A percentile compares a stretch with the other conserved stretches of the same genome.
phyloP scores from a whole-genome alignment of 2,113 vertebrate genomes.

The Triplophysa tibetana region DNA sequence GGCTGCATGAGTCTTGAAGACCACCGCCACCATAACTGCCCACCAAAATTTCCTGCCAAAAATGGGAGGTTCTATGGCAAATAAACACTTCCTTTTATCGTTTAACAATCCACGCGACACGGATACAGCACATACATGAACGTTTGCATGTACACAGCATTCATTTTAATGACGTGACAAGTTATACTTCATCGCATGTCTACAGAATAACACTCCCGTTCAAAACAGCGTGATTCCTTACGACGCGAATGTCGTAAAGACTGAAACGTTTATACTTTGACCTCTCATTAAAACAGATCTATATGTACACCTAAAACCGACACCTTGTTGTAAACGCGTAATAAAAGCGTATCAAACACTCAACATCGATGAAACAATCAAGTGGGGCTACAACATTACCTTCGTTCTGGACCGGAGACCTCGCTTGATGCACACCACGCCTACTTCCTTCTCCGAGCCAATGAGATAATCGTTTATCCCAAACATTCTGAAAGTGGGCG shows the following conservation, averaged over 20 bases:
- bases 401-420: background rate
- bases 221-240: background rate
- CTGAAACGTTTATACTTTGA: background rate
- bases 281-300: background rate
- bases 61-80: background rate
- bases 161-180: no score
- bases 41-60: constrained; percentile 21
- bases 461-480: background rate
- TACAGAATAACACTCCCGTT: background rate
- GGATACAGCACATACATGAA: background rate
- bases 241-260: background rate
- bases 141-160: background rate
- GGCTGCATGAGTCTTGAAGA: background rate
- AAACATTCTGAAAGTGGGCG: background rate
- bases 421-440: background rate
- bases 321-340: background rate
- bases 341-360: background rate
- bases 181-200: background rate
- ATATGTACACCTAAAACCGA: background rate
- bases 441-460: background rate
- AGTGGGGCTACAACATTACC: constrained; percentile 15
- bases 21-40: constrained; percentile 50
- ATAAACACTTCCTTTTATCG: background rate
- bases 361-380: background rate
- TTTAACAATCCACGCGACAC: background rate